Evolutionary conservation across 1,140 invertebrate genomes (phyloP), one percentile per base, ranked within the genome.

Genomic region (Argopecten irradians): DNA sequence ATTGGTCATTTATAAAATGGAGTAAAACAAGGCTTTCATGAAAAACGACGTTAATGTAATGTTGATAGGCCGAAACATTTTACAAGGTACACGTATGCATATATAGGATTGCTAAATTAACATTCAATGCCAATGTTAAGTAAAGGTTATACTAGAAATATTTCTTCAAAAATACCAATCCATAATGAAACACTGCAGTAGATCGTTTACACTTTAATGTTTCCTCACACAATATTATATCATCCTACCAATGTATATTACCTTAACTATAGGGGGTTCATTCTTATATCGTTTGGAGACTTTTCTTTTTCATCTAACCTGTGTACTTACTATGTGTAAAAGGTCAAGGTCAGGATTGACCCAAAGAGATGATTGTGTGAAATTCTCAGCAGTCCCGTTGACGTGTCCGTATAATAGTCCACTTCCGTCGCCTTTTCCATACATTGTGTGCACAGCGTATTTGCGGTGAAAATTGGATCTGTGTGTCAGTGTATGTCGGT

Each of bases 331-430:
- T 84, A 83, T 90, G 36, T 91, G 89, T 46, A 92, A 83, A 34
- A 92, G 88, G 83, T 92, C 89, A 28, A 92, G 55, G 82, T 88
- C 83, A 32, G 91, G 84, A 86, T 92, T 89, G 85, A 84, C 90
- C 91, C 91, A 92, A 22, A 90, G 5, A 7, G 55, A 71, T 71
- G n/a, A 71, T 71, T 71, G 55, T n/a, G 55, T 71, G 28, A 71
- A 71, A 71, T 71, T 71, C 55, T 71, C 55, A 71, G 55, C 55
- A 71, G 22, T 71, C 28, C 16, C 28, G 55, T 71, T 71, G 22
- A 71, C n/a, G 55, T 28, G 11, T n/a, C 55, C 55, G 22, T 71
- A 28, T 71, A n/a, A 8, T n/a, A 71, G 5, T 28, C 55, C 55
- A 71, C 55, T 71, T 71, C n/a, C 55, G 55, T n/a, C 55, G 55